Evolutionary conservation across 2,888 invertebrate genomes (phyloP).

Genomic region (Agrochola lota): DNA sequence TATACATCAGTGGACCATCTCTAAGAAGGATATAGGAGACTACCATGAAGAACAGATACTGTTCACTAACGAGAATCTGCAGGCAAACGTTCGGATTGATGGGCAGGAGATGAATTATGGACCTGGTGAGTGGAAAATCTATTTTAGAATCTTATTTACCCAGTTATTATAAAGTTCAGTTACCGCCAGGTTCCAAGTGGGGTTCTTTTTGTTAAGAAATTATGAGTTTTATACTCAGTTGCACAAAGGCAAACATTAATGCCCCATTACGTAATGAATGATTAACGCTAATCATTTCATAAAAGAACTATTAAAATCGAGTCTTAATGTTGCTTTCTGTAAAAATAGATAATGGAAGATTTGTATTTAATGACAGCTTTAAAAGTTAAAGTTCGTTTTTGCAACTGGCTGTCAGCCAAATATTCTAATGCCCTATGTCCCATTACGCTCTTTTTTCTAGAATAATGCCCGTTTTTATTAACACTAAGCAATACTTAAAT

Average conservation of each 20-base stretch:
- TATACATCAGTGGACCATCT: constrained; percentile 88
- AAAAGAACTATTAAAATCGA: too few species aligned
- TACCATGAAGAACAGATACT: constrained; percentile 87
- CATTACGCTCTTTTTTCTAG: background rate
- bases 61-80: constrained; percentile 87
- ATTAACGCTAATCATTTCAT: too few species aligned
- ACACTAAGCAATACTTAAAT: too few species aligned
- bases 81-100: constrained; percentile 77
- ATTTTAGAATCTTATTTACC: background rate
- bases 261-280: too few species aligned
- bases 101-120: constrained; percentile 85
- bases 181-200: background rate
- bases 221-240: too few species aligned
- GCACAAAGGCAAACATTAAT: too few species aligned
- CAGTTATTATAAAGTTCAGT: background rate
- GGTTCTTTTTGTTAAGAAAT: background rate
- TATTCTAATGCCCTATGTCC: background rate
- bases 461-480: too few species aligned
- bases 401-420: too few species aligned
- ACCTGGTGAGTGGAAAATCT: constrained; percentile 76
- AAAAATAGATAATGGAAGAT: too few species aligned
- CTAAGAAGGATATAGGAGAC: constrained; percentile 86
- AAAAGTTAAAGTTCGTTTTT: too few species aligned
- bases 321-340: too few species aligned
- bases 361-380: too few species aligned